A percentile compares a stretch with the other conserved stretches of the same genome.
phyloP scores from a whole-genome alignment of 2,888 invertebrate genomes.

The Leptothorax acervorum region DNA sequence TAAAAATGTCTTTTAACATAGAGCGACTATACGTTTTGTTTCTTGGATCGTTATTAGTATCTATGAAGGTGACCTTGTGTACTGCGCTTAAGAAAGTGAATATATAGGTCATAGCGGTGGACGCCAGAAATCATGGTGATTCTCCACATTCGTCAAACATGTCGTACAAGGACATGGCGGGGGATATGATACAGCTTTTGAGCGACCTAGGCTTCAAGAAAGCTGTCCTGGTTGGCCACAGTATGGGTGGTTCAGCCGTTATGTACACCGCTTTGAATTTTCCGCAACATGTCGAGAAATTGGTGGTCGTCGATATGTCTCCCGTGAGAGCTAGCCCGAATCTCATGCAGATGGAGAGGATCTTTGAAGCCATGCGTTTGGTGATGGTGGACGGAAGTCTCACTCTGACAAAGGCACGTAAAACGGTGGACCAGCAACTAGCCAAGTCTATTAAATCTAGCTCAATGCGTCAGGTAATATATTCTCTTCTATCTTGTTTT shows the following conservation, averaged over 20 bases:
- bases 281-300: constrained; percentile 89
- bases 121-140: constrained; percentile 98
- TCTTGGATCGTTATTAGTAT: neutral
- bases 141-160: constrained; percentile 93
- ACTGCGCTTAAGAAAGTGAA: constrained; percentile 32
- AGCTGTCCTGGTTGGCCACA: constrained; percentile 94
- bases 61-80: neutral
- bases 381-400: constrained; percentile 88
- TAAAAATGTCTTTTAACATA: neutral
- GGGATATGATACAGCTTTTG: constrained; percentile 90
- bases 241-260: constrained; percentile 97
- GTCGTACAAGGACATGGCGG: constrained; percentile 91
- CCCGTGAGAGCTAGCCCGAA: constrained; percentile 89
- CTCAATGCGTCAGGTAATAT: constrained; percentile 86
- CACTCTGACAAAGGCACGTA: constrained; percentile 90
- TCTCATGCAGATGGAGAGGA: constrained; percentile 88
- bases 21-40: neutral
- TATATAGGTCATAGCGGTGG: constrained; percentile 90
- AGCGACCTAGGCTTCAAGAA: constrained; percentile 89
- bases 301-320: constrained; percentile 91
- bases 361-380: constrained; percentile 90
- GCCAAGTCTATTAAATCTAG: constrained; percentile 87
- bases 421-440: constrained; percentile 89
- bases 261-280: constrained; percentile 93
- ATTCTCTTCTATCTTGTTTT: neutral